Conservation (phyloP, 2,888 invertebrate species). For the Neria commutata region DNA sequence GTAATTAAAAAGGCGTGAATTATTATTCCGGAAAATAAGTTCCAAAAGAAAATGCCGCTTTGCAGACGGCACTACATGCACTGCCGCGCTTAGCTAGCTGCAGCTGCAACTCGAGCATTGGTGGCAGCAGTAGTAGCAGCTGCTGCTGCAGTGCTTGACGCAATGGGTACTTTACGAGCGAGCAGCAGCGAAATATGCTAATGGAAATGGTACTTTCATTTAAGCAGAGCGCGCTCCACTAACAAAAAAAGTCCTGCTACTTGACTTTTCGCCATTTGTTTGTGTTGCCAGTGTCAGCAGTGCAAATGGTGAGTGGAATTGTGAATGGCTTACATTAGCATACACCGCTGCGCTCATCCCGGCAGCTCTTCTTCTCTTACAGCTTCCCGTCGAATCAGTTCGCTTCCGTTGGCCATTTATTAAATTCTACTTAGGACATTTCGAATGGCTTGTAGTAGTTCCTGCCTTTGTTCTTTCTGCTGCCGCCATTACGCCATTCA, state of each 20-base stretch:
- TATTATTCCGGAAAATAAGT: constrained; percentile 39
- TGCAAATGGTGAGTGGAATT: no score
- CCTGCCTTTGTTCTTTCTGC: no score
- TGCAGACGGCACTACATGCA: not conserved
- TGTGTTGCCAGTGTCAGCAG: not conserved
- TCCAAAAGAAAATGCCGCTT: constrained; percentile 28
- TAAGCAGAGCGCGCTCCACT: constrained; percentile 1
- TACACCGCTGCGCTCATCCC: no score
- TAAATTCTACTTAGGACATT: no score
- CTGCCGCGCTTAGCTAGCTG: not conserved
- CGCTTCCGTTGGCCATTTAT: no score
- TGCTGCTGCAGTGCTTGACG: not conserved
- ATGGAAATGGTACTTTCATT: constrained; percentile 30
- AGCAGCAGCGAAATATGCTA: constrained; percentile 19
- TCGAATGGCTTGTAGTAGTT: no score
- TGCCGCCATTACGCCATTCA: no score
- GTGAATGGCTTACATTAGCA: no score
- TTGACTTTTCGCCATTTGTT: not conserved
- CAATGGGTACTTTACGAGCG: constrained; percentile 5
- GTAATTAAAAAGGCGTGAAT: constrained; percentile 42
- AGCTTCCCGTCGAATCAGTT: no score
- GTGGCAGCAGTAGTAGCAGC: not conserved
- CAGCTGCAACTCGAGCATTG: not conserved
- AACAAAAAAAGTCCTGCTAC: not conserved
- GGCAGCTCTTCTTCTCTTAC: no score